A percentile compares a stretch with the other conserved stretches of the same genome.
phyloP scores from a whole-genome alignment of 30 jellyfish, hydroid and myxozoan genomes.

The Hydractinia symbiolongicarpus region DNA sequence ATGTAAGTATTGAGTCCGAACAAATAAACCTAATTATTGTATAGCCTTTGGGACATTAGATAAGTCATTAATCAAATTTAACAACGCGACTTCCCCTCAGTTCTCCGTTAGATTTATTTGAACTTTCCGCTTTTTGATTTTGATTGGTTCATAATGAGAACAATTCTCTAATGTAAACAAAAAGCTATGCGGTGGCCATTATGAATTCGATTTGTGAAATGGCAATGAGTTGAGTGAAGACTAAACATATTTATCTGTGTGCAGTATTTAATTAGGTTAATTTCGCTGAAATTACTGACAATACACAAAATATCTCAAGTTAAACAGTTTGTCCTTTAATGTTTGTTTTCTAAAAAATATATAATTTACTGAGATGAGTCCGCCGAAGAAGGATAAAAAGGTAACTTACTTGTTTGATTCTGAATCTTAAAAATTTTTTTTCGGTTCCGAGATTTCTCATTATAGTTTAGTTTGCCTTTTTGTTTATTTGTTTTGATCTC shows the following conservation, averaged over 20 bases:
- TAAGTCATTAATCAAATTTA: no score
- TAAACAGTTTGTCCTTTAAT: no score
- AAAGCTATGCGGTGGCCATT: constrained; percentile 2
- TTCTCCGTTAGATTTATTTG: background rate
- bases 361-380: background rate
- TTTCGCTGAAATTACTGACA: background rate
- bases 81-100: no score
- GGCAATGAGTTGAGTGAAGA: background rate
- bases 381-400: constrained; percentile 15
- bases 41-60: no score
- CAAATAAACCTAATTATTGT: no score
- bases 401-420: background rate
- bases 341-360: no score
- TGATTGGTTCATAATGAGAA: background rate
- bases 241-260: background rate
- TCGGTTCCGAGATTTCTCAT: background rate
- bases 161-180: constrained; percentile 19
- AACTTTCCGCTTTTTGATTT: constrained; percentile 5
- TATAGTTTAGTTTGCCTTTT: background rate
- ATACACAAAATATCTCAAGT: background rate
- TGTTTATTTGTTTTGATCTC: background rate
- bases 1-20: no score
- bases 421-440: background rate
- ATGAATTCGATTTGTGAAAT: background rate
- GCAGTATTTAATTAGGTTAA: background rate